Evolutionary conservation across 2,113 vertebrate species (phyloP), one percentile per base, ranked within the genome.

Genomic region (Sterrhoptilus dennistouni): DNA sequence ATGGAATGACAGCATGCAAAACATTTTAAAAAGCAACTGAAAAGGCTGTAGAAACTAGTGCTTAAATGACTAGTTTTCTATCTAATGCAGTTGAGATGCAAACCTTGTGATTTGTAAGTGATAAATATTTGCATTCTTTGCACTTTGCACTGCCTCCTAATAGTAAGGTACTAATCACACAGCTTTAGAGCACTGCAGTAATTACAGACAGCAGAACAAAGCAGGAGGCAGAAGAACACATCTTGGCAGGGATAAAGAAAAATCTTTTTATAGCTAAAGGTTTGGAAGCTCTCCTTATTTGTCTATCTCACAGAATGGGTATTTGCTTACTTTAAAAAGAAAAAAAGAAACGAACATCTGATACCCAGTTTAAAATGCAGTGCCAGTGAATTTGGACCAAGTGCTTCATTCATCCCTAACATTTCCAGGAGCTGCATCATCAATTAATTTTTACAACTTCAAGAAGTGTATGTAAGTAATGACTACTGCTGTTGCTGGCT

Each of bases 81-180:
- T 16, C 25, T 21, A 71, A 53, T 29, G 69, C 76, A 88, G 59
- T 44, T 64, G 65, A 60, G 71, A 80, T 74, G 44, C 64, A 94
- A 90, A 81, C 31, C 17, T 63, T 64, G 33, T 44, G 64, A 87
- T 81, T 84, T 64, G 25, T 53, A 68, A 80, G 44, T 8, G 69
- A 87, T 84, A 95, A 96, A 96, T 95, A 95, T 92, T 92, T 91
- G 89, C 94, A 97, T 92, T 95, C 72, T 94, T 96, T 97, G 96
- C 96, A 97, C 96, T 96, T 94, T 92, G 95, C 61, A 56, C 44
- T 75, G 89, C 83, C 83, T 94, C 75, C 69, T 90, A 86, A 79
- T 40, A 82, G 49, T 2, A 45, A 84, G 29, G 44, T 68, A 81
- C 56, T 75, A 45, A 94, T 83, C 52, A 66, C 5, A 52, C 20